Evolutionary conservation across 2,797 vertebrate species (phyloP).

Genomic region (Leptoclinus maculatus): DNA sequence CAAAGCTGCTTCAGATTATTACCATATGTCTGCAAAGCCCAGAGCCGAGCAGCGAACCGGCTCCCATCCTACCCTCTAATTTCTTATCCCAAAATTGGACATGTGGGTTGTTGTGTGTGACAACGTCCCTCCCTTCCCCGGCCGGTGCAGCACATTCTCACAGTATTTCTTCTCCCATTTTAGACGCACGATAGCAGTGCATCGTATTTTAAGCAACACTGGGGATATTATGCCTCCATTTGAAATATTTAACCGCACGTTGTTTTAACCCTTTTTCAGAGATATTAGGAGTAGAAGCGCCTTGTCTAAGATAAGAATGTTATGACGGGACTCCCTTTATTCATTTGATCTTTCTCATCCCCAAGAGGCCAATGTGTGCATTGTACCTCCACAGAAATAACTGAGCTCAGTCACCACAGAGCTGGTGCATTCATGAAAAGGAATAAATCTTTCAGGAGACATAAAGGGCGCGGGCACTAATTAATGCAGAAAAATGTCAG

Average conservation of each 20-base stretch:
- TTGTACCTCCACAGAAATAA: constrained; percentile 77
- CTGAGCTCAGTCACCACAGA: constrained; percentile 67
- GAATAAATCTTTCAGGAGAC: constrained; percentile 76
- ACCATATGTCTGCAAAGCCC: constrained; percentile 86
- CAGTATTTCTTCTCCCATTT: constrained; percentile 78
- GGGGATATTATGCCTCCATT: constrained; percentile 58
- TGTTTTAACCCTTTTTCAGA: constrained; percentile 63
- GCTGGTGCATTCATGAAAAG: constrained; percentile 73
- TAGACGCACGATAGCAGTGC: constrained; percentile 73
- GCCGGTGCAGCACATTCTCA: constrained; percentile 74
- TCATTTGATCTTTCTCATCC: constrained; percentile 39
- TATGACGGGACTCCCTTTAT: constrained; percentile 10
- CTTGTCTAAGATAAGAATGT: constrained; percentile 31
- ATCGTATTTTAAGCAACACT: constrained; percentile 53
- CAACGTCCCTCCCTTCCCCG: constrained; percentile 77
- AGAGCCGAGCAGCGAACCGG: constrained; percentile 76
- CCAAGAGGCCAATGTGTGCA: constrained; percentile 56
- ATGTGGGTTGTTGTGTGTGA: constrained; percentile 83
- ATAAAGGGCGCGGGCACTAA: constrained; percentile 77
- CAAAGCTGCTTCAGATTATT: constrained; percentile 85
- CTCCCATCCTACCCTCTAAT: constrained; percentile 87
- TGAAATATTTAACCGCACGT: constrained; percentile 42
- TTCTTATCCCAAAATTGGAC: constrained; percentile 89
- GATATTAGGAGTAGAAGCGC: constrained; percentile 28
- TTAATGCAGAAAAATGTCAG: constrained; percentile 85